Conservation (phyloP, 2,888 invertebrate genomes). For the Drosophila mettleri region DNA sequence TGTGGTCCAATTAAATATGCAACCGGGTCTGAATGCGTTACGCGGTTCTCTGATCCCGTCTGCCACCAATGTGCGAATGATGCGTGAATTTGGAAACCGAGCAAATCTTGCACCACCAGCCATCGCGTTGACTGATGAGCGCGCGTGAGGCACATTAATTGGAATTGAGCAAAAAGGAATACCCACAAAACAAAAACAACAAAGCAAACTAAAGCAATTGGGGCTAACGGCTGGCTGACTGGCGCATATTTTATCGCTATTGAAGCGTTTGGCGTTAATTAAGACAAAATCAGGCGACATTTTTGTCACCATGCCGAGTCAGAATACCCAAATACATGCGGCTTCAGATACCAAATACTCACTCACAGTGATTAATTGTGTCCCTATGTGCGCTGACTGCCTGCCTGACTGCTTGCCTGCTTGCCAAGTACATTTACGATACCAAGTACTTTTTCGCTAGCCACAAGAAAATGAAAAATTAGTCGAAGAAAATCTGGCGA, state of each 20-base stretch:
- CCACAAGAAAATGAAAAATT: slow-evolving; percentile 82
- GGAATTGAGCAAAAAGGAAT: slow-evolving; percentile 64
- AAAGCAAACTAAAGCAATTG: slow-evolving; percentile 26
- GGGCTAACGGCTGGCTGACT: slow-evolving; percentile 39
- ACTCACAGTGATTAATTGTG: slow-evolving; percentile 76
- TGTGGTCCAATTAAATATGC: slow-evolving; percentile 84
- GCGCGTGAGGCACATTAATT: slow-evolving; percentile 82
- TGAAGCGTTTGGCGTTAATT: slow-evolving; percentile 85
- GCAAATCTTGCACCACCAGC: slow-evolving; percentile 58
- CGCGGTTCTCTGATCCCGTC: slow-evolving; percentile 42
- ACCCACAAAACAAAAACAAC: not conserved
- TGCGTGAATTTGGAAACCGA: slow-evolving; percentile 81
- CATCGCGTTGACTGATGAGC: slow-evolving; percentile 74
- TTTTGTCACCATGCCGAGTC: slow-evolving; percentile 82
- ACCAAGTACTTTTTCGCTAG: slow-evolving; percentile 27
- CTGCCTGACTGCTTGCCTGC: slow-evolving; percentile 32
- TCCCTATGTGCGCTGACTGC: slow-evolving; percentile 56
- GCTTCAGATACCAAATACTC: slow-evolving; percentile 28
- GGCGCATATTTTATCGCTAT: slow-evolving; percentile 84
- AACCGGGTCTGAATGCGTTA: slow-evolving; percentile 49
- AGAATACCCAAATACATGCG: slow-evolving; percentile 26
- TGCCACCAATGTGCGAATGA: slow-evolving; percentile 82
- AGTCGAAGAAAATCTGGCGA: slow-evolving; percentile 83
- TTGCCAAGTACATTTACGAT: slow-evolving; percentile 35
- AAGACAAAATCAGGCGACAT: slow-evolving; percentile 84